phyloP scores from a whole-genome alignment of 1,140 invertebrate species.

The Wasmannia auropunctata region DNA sequence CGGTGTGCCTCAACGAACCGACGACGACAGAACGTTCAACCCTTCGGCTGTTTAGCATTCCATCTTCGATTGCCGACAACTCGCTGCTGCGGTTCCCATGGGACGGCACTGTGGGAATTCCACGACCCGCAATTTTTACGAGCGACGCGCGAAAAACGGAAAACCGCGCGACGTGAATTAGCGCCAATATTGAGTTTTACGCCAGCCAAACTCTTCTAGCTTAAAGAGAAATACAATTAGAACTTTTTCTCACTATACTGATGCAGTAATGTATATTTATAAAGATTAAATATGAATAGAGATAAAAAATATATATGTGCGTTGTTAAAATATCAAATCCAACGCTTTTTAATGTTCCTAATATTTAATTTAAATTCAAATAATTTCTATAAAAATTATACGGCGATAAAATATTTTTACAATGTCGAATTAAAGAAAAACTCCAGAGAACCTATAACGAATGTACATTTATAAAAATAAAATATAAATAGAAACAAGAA shows the following conservation, averaged over 20 bases:
- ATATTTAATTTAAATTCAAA: background rate
- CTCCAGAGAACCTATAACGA: too few relatives aligned
- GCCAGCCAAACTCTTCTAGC: background rate
- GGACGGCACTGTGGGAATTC: constrained; percentile 52
- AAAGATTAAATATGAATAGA: background rate
- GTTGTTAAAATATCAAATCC: background rate
- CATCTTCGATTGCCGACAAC: constrained; percentile 83
- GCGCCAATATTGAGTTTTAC: constrained; percentile 25
- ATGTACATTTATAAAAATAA: background rate
- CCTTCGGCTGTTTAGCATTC: constrained; percentile 85
- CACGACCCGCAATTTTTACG: constrained; percentile 61
- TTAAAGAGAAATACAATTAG: background rate
- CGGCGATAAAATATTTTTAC: constrained; percentile 8
- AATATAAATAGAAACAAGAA: background rate
- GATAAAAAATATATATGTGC: background rate
- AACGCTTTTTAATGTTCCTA: background rate
- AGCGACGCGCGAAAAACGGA: constrained; percentile 45
- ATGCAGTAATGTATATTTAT: background rate
- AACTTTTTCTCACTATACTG: background rate
- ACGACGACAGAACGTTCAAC: constrained; percentile 78
- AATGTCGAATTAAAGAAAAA: background rate
- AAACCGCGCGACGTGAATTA: constrained; percentile 45
- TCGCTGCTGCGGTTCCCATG: constrained; percentile 65
- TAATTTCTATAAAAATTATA: background rate
- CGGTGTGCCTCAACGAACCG: constrained; percentile 66